Evolutionary conservation across 37 sponge, comb jelly and placozoan genomes (phyloP).

Genomic region (Aplysina aerophoba): DNA sequence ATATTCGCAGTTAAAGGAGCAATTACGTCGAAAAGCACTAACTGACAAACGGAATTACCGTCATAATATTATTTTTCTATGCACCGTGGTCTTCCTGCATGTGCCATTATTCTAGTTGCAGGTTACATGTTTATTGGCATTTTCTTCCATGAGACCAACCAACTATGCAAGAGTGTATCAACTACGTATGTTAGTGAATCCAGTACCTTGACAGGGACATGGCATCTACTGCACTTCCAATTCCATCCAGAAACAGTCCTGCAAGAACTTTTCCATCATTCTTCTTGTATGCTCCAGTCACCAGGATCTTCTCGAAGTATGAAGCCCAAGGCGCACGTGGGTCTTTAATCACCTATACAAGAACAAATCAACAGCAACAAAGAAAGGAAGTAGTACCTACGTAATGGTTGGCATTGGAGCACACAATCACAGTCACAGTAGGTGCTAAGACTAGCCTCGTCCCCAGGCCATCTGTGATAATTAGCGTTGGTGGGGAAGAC

Average conservation of each 20-base stretch:
- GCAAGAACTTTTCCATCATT: constrained; percentile 52
- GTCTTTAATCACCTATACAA: background rate
- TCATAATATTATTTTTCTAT: background rate
- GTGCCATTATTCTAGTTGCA: background rate
- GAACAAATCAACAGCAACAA: too few species aligned
- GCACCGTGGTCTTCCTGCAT: background rate
- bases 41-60: too few species aligned
- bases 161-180: background rate
- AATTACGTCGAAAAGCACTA: too few species aligned
- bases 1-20: too few species aligned
- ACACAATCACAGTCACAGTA: background rate
- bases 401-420: constrained; percentile 3
- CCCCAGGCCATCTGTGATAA: too few species aligned
- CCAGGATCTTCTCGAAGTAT: background rate
- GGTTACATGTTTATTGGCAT: background rate
- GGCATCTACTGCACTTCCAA: constrained; percentile 44
- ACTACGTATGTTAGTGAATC: background rate
- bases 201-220: constrained; percentile 44
- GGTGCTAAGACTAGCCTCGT: too few species aligned
- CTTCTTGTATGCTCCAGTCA: constrained; percentile 34
- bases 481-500: too few species aligned
- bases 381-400: background rate
- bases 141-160: background rate
- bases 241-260: constrained; percentile 47
- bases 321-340: background rate